Base-by-base conservation (phyloP, 2,888 invertebrate species). In the Miltochrista miniata region DNA sequence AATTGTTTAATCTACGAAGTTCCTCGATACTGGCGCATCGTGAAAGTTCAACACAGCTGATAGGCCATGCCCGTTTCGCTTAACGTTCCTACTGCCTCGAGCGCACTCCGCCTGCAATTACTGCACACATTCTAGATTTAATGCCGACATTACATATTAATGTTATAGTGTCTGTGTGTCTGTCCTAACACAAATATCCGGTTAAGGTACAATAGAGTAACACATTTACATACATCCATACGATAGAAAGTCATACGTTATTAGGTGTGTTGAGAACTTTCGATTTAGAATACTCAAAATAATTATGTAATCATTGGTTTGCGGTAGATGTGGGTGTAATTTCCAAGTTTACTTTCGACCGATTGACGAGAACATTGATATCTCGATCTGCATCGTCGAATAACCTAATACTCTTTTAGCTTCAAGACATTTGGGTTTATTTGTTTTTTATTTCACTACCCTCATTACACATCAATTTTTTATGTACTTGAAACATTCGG, bases 1-100 rank as follows among this genome's bases (percentile, higher is more conserved):
- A 79, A 83, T 82, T 82, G 84, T 81, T 83, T 85, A 85, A 86
- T 85, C 81, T 78, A 69, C 73, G 74, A 83, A 84, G 81, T 85
- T 85, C 77, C 81, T 65, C 77, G 80, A 84, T 83, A 83, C 83
- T 79, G 64, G 75, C 70, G 73, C 83, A 74, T 59, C 78, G 79
- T 79, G 79, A 81, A 84, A 85, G 74, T 85, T 83, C 77, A 71
- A 60, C 74, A 56, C 73, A 70, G 68, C 79, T 77, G 80, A 83
- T 83, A 81, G 79, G 74, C 73, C 78, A 77, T 72, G 74, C 74
- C 78, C 81, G 74, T 79, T 84, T 77, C 79, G 74, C 71, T 77
- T 76, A 81, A 83, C 79, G 81, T 70, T 72, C 70, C 67, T 64
- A 59, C 68, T 65, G 72, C 68, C 70, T 73, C 67, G 59, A 76